Evolutionary conservation across 2,797 vertebrate genomes (phyloP), one percentile per base, ranked within the genome.

Genomic region (Streptopelia turtur): DNA sequence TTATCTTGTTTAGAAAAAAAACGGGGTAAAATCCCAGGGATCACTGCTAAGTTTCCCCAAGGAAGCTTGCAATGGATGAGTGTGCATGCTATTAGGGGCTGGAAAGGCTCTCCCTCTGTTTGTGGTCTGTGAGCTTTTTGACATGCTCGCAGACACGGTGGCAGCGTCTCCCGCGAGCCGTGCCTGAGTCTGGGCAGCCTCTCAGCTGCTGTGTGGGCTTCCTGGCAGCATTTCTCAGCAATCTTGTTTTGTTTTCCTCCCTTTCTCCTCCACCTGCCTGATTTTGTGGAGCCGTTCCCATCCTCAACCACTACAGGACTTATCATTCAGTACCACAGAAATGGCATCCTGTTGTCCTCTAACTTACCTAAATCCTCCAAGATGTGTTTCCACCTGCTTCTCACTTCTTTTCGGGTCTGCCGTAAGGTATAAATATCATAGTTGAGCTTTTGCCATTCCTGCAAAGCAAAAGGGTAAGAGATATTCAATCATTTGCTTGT

Each of bases 381-480:
- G 93, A 99, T 98, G 85, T 98, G 98, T 94, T 98, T 99, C 99
- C 99, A 99, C 66, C 98, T 97, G 82, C 97, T 96, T 95, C 98
- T 98, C 79, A 99, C 98, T 96, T 99, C 98, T 90, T 98, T 98
- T 64, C 98, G 97, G 63, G 98, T 94, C 64, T 98, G 99, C 64
- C 98, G 96, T 82, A 99, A 92, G 6, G 98, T 97, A 50, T 99
- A 98, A 79, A 99, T 99, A 90, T 99, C 99, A 59, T 98, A 99
- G 96, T 99, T 99, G 94, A 99, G 98, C 97, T 99, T 99, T 91
- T 99, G 99, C 99, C 99, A 99, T 93, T 99, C 98, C 99, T 99
- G 84, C 81, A 88, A 87, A 85, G 71, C 84, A 93, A 86, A 78
- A 16, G 39, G 81, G 33, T 89, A 37, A 90, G 49, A 92, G 74